Evolutionary conservation across 2,113 vertebrate genomes (phyloP).

Genomic region (Thermophis baileyi): DNA sequence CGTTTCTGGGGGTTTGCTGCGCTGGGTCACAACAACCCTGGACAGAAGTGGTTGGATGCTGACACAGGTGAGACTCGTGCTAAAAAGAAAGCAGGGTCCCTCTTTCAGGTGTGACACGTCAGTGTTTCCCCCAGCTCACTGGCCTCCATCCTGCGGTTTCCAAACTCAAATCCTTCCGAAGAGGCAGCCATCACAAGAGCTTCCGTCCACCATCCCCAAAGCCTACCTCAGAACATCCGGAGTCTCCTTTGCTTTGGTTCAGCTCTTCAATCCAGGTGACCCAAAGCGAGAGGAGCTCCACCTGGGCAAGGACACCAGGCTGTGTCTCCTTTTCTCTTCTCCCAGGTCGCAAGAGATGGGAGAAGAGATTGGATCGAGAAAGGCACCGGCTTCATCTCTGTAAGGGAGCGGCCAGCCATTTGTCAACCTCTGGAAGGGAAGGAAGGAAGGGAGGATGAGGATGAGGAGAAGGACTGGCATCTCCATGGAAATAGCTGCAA

Average conservation of each 20-base stretch:
- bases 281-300: not conserved
- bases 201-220: not conserved
- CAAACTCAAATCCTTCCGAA: no score
- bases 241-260: not conserved
- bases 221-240: not conserved
- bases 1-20: no score
- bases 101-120: not conserved
- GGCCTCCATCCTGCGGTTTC: no score
- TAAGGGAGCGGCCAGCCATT: not conserved
- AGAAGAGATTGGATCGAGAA: not conserved
- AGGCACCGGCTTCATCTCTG: not conserved
- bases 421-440: not conserved
- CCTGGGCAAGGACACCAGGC: not conserved
- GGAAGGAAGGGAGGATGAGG: not conserved
- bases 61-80: not conserved
- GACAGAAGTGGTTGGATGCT: no score
- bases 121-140: not conserved
- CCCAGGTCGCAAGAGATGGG: not conserved
- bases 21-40: no score
- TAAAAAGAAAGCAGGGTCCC: no score
- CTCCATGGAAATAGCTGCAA: conserved; percentile 56
- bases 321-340: not conserved
- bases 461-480: conserved; percentile 39
- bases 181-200: not conserved
- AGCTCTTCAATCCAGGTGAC: not conserved